These are phyloP conservation scores for Apistogramma diplotaenia DNA, from an alignment of 2,113 vertebrate species.

Conservation along the genomic window DNA sequence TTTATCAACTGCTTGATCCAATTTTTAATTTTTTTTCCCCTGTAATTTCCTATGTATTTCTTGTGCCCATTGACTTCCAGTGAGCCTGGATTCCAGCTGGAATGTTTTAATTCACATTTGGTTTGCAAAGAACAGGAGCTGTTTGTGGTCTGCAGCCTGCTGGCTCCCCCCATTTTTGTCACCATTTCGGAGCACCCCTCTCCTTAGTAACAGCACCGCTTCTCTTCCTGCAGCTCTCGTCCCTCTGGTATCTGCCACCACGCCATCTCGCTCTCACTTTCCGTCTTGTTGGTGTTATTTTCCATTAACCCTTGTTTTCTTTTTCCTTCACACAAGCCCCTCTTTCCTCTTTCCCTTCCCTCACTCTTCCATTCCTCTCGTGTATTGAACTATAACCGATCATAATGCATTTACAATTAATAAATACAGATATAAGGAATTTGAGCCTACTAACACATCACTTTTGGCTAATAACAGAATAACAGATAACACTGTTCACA, in stretches of 20 bases:
- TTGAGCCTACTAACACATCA: not conserved
- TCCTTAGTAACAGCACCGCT: not conserved
- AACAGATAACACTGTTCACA: not conserved
- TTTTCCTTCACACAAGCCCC: not conserved
- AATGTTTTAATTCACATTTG: not conserved
- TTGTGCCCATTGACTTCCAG: not conserved
- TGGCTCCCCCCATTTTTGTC: not conserved
- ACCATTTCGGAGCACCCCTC: not conserved
- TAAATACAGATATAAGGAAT: not conserved
- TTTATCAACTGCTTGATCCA: not conserved
- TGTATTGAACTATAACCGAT: not conserved
- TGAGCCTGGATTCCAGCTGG: not conserved
- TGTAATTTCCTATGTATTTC: not conserved
- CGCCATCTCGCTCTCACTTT: not conserved
- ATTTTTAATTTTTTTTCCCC: not conserved
- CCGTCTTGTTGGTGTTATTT: not conserved
- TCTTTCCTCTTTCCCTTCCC: not conserved
- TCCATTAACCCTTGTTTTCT: not conserved
- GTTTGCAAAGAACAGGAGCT: no score
- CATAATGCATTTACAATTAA: not conserved
- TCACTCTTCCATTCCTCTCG: not conserved
- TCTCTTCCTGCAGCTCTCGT: not conserved
- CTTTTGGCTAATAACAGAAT: not conserved
- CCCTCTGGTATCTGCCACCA: not conserved
- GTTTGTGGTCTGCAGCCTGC: not conserved